These are phyloP conservation scores for Picathartes gymnocephalus DNA, from an alignment of 2,113 vertebrate genomes.

Conservation along the genomic window DNA sequence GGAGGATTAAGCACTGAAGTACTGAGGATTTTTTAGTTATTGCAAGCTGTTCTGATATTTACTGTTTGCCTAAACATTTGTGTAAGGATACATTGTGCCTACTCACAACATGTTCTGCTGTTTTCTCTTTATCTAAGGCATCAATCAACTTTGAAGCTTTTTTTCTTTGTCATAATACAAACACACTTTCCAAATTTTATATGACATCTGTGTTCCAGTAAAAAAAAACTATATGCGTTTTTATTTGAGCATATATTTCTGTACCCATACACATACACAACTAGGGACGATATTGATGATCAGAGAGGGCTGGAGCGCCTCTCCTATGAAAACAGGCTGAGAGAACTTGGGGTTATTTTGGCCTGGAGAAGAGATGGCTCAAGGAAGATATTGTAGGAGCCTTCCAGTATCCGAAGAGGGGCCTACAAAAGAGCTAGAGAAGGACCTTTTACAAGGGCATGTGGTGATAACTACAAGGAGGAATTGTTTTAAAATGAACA, in stretches of 20 bases:
- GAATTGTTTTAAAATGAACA: not conserved
- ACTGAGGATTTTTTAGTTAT: not conserved
- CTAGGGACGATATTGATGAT: fast-evolving
- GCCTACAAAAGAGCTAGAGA: not conserved
- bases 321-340: not conserved
- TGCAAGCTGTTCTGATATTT: not conserved
- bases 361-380: not conserved
- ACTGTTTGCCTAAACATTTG: not conserved
- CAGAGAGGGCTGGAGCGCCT: not conserved
- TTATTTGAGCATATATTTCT: not conserved
- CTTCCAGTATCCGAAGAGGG: not conserved
- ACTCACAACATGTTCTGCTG: not conserved
- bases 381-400: not conserved
- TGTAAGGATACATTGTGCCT: not conserved
- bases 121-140: not conserved
- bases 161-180: not conserved
- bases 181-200: not conserved
- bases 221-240: not conserved
- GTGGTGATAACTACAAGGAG: not conserved
- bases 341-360: not conserved
- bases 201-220: not conserved
- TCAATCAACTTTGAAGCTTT: not conserved
- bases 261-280: not conserved
- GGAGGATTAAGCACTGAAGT: not conserved
- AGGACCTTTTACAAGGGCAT: not conserved